Percentiles rank a stretch among this genome's conserved stretches.
phyloP scores from a whole-genome alignment of 2,113 vertebrate species.

The Galeopterus variegatus region DNA sequence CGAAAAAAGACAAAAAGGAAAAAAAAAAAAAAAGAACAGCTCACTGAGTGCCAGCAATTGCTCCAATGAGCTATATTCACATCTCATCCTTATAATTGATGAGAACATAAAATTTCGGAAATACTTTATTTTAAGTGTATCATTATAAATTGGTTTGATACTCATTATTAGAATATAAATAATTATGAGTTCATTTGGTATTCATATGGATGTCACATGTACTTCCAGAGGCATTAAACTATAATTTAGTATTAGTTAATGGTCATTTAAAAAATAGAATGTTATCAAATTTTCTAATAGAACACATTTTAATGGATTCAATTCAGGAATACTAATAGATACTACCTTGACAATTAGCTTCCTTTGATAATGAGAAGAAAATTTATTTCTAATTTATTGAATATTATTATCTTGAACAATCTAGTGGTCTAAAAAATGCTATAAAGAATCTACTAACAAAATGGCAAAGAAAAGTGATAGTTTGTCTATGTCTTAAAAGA shows the following conservation, averaged over 20 bases:
- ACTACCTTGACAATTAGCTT: constrained; percentile 42
- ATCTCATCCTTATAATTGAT: background rate
- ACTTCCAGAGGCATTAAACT: background rate
- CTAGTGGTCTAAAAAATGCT: background rate
- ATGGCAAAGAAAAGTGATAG: background rate
- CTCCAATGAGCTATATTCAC: background rate
- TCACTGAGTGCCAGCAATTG: background rate
- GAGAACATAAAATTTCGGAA: constrained; percentile 54
- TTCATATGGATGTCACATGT: constrained; percentile 30
- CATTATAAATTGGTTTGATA: constrained; percentile 57
- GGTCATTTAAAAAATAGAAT: constrained; percentile 68
- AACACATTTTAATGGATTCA: constrained; percentile 71
- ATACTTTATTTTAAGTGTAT: constrained; percentile 31
- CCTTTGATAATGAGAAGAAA: constrained; percentile 41
- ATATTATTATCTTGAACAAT: constrained; percentile 61
- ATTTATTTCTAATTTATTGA: constrained; percentile 65
- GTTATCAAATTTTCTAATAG: constrained; percentile 70
- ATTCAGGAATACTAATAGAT: constrained; percentile 65
- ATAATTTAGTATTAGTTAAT: constrained; percentile 65
- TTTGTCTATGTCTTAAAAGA: background rate
- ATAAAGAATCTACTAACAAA: background rate
- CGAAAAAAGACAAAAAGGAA: too few species aligned
- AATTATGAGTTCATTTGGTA: constrained; percentile 50
- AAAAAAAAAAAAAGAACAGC: too few species aligned
- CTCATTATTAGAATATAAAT: constrained; percentile 47